phyloP scores from a whole-genome alignment of 2,113 vertebrate species.

The Seriola aureovittata region DNA sequence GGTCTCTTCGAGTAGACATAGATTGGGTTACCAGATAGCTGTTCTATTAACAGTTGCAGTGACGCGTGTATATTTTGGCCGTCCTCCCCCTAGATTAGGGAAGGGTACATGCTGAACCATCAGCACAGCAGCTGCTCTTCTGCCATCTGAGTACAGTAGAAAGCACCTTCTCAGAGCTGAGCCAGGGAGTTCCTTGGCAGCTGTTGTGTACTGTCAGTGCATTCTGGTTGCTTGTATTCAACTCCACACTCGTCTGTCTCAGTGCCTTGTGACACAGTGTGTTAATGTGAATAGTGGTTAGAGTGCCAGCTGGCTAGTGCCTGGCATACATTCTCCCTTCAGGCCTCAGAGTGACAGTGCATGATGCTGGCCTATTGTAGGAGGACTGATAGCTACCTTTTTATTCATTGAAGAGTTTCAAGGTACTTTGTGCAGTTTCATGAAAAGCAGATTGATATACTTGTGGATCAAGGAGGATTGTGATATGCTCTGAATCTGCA shows the following conservation, averaged over 20 bases:
- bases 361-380: slow-evolving; percentile 37
- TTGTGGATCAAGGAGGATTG: slow-evolving; percentile 15
- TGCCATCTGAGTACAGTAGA: slow-evolving; percentile 67
- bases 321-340: slow-evolving; percentile 29
- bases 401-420: slow-evolving; percentile 33
- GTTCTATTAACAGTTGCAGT: slow-evolving; percentile 56
- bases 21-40: slow-evolving; percentile 37
- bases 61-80: slow-evolving; percentile 42
- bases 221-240: slow-evolving; percentile 25
- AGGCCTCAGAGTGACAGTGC: slow-evolving; percentile 58
- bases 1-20: slow-evolving; percentile 1
- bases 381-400: slow-evolving; percentile 45
- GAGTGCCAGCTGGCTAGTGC: slow-evolving; percentile 56
- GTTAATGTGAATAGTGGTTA: slow-evolving; percentile 50
- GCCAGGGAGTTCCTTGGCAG: slow-evolving; percentile 62
- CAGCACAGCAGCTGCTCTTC: slow-evolving; percentile 61
- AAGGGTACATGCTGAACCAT: slow-evolving; percentile 53
- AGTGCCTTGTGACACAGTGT: slow-evolving; percentile 42
- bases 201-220: slow-evolving; percentile 54
- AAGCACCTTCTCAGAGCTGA: slow-evolving; percentile 42
- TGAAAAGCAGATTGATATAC: slow-evolving; percentile 41
- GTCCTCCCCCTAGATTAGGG: slow-evolving; percentile 32
- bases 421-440: slow-evolving; percentile 26
- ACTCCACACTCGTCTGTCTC: slow-evolving; percentile 30
- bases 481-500: slow-evolving; percentile 27